Base-by-base conservation (phyloP, 1,140 invertebrate species). In the Drosophila setifemur region DNA sequence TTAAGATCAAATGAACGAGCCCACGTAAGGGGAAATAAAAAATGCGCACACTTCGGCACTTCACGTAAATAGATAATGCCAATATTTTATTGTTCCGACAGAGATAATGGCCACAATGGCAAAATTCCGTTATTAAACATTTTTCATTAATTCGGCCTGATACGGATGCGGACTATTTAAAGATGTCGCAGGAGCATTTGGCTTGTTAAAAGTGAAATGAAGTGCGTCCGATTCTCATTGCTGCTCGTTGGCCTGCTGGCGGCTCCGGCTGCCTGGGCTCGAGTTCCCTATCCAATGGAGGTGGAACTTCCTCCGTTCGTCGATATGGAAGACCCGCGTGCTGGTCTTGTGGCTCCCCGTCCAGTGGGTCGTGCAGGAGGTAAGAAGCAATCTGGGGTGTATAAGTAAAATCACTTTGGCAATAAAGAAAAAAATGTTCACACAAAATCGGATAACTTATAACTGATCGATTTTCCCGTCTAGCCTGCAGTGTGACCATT, bases 401-500 rank as follows among this genome's bases (percentile, higher is more conserved):
- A n/a, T n/a, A n/a, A 33, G 71, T 53, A 29, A 1, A 5, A n/a
- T 1, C 1, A 6, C 8, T 3, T 19, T 9, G 4, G 4, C 7
- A 11, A 28, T 9, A 26, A 16, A 12, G 6, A 7, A 8, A 9
- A 5, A 12, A 8, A 8, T 4, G 2, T 1, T 14, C 1, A 4
- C 14, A 9, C 8, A n/a, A 4, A 23, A 1, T 23, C 7, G 3
- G 9, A 37, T 16, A 3, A 9, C 8, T n/a, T 6, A 7, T 42
- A 7, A 43, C 16, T 14, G 8, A 44, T 1, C 0, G 5, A n/a
- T 14, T 8, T 26, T 19, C 5, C 0, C 6, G 8, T n/a, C n/a
- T 14, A 89, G 87, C 37, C 11, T 89, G 88, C 53, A 76, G 66
- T 14, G 74, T 89, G 0, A 68, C 76, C 2, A 82, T 89, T 31